Conservation (phyloP, 2,797 vertebrate species). For the Sebastes trivittatus region DNA sequence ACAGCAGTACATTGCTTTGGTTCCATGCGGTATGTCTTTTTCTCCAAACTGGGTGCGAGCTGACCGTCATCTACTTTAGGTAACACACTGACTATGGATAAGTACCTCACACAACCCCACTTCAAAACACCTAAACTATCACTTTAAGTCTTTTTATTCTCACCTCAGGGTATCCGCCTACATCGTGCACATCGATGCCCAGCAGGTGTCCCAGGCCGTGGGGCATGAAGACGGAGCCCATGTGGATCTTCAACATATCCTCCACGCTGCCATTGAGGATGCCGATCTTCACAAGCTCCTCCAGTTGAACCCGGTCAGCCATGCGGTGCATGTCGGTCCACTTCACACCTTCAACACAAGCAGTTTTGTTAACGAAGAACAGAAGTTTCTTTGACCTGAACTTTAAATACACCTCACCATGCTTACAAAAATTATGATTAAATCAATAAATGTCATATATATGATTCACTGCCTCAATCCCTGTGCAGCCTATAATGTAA, state of each 20-base stretch:
- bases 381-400: background rate
- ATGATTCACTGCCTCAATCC: background rate
- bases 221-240: conserved; percentile 97
- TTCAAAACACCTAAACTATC: no score
- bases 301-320: conserved; percentile 91
- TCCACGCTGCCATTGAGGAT: conserved; percentile 88
- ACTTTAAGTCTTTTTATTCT: background rate
- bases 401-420: background rate
- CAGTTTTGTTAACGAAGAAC: background rate
- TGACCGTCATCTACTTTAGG: no score
- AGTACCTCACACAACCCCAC: no score
- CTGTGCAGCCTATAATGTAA: no score
- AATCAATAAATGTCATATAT: background rate
- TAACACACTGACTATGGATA: no score
- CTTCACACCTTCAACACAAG: conserved; percentile 83
- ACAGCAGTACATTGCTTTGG: no score
- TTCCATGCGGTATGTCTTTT: no score
- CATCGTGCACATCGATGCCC: conserved; percentile 95
- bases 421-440: background rate
- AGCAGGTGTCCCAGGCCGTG: conserved; percentile 96
- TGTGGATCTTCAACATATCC: conserved; percentile 91
- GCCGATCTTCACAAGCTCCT: conserved; percentile 89
- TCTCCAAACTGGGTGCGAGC: fast-evolving
- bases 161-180: conserved; percentile 96
- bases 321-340: conserved; percentile 96